Evolutionary conservation across 2,113 vertebrate genomes (phyloP), one percentile per base, ranked within the genome.

Genomic region (Columba janthina): DNA sequence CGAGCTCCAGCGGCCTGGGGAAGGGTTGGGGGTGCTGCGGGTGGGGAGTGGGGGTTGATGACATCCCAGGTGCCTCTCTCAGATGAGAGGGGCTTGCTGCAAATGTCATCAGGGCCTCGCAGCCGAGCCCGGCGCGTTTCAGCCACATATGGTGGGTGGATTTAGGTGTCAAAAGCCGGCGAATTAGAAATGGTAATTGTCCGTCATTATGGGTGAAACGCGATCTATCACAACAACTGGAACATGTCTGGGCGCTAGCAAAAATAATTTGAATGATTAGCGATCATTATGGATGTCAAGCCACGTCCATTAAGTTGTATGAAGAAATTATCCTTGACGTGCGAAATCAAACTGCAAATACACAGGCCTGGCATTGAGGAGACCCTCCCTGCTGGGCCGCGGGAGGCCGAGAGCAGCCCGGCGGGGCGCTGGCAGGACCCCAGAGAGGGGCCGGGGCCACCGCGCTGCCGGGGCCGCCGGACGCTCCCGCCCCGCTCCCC

Each of bases 141-240:
- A 97, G 95, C 95, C 98, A 98, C 98, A 98, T 98, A 97, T 98
- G 98, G 97, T 89, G 95, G 96, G 93, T 97, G 98, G 97, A 98
- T 98, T 98, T 98, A 98, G 97, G 98, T 98, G 98, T 98, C 98
- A 98, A 98, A 98, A 98, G 96, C 96, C 97, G 96, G 96, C 95
- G 98, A 97, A 98, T 98, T 98, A 98, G 98, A 98, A 98, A 98
- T 97, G 97, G 95, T 98, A 98, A 98, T 98, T 99, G 98, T 98
- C 97, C 97, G 85, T 98, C 98, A 98, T 98, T 98, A 98, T 97
- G 97, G 97, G 97, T 98, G 98, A 98, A 99, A 99, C 74, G 98
- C 95, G 98, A 99, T 98, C 98, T 98, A 97, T 98, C 98, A 98
- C 98, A 98, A 98, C 98, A 98, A 98, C 98, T 98, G 98, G 97